Evolutionary conservation across 1,140 invertebrate species (phyloP), one percentile per base, ranked within the genome.

Genomic region (Grapholita molesta): DNA sequence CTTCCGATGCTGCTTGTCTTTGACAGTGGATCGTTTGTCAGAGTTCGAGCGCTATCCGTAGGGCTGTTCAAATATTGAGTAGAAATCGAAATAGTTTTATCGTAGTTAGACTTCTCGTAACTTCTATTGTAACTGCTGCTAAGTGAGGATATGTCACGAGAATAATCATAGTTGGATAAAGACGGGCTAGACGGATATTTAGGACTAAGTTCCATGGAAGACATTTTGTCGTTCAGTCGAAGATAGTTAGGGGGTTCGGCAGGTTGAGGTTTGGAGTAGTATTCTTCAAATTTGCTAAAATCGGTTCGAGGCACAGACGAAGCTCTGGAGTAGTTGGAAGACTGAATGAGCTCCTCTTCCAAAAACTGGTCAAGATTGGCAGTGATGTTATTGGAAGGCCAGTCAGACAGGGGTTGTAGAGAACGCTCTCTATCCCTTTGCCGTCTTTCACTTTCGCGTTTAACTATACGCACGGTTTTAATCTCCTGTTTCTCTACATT

Each of bases 401-500:
- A 92, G 52, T 92, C 92, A 0, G 84, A 81, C 83, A 91, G 86
- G 0, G 92, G 92, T 66, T 92, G 92, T 1, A 92, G 74, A 5
- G 89, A 91, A 65, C 94, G 85, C 72, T 95, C 94, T 42, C 95
- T 93, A 81, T 97, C 96, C 66, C 96, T 93, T 80, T 97, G 96
- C 0, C 96, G 92, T 55, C 96, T 93, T 85, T 98, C 97, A 23
- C 97, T 97, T 83, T 98, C 97, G 24, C 97, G 91, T 92, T 99
- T 99, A 0, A 99, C 97, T 79, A 98, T 98, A 67, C 98, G 93
- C 23, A 99, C 97, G 0, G 98, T 98, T 93, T 98, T 97, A 24
- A 97, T 97, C 89, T 97, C 96, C 84, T 95, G 96, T 72, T 96
- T 96, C 78, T 98, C 97, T 38, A 97, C 95, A 86, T 94, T 95